Base-by-base conservation (phyloP, 2,797 vertebrate genomes). In the Trachurus trachurus region DNA sequence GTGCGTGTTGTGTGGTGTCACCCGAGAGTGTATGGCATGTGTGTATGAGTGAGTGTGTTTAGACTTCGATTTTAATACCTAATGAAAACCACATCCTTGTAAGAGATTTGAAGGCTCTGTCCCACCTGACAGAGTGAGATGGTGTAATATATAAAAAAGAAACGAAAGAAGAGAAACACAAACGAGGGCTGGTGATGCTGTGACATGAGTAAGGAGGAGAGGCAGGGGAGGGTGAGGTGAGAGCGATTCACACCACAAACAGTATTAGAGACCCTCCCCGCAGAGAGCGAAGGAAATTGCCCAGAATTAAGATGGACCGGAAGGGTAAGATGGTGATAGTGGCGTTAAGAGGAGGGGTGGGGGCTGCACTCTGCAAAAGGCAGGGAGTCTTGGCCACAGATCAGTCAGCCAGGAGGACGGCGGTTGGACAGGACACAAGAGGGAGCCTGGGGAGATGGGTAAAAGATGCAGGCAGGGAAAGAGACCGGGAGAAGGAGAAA, bases 251-350 rank as follows among this genome's bases (percentile, higher is more conserved):
- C 90, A 89, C 86, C 74, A 72, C 83, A 86, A 85, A 86, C 70
- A 9, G 54, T 68, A 76, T 89, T 75, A 82, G 71, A 72, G 80
- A 75, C 73, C 75, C 34, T 78, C 74, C 78, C 88, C 11, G 40
- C 79, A 82, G 83, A 84, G 82, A 85, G 68, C 12, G 31, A 78
- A 84, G 83, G 87, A 92, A 89, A 92, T 90, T 87, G 76, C 83
- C 87, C 78, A 80, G 84, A 91, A 90, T 90, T 83, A 93, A 90
- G 89, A 92, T 78, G 62, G 88, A 92, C 71, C 6, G 45, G 50
- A 66, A 75, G 71, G 71, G 74, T 52, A 52, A 80, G 71, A 63
- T 69, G 71, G 64, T 53, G 74, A 65, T 50, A 45, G 76, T 71
- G 71, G 67, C 9, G 15, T 83, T 62, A 56, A 74, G 21, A 74